Percentiles rank a stretch among this genome's conserved stretches.
phyloP scores from a whole-genome alignment of 1,140 invertebrate species.

The Pseudoatta argentina region DNA sequence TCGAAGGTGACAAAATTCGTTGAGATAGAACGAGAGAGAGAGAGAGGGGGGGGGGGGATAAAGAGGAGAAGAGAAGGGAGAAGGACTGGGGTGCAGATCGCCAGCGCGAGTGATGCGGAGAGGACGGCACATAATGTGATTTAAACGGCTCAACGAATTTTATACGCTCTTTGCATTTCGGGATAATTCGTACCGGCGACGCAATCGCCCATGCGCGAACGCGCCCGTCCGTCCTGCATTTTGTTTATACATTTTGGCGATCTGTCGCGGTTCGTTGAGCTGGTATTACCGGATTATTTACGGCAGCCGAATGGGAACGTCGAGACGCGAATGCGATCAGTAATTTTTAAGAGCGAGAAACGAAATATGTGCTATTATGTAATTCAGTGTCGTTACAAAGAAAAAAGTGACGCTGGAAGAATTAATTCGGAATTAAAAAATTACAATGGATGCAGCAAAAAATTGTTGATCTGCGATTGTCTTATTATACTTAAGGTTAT shows the following conservation, averaged over 20 bases:
- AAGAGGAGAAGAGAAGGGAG: background rate
- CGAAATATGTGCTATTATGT: background rate
- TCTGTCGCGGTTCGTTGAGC: conserved; percentile 20
- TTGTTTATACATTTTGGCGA: conserved; percentile 52
- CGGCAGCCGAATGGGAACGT: background rate
- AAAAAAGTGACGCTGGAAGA: background rate
- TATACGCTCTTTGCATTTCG: conserved; percentile 60
- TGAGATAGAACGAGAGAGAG: background rate
- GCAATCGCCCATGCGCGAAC: conserved; percentile 59
- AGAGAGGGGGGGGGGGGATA: background rate
- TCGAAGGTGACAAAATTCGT: conserved; percentile 52
- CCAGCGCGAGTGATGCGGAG: conserved; percentile 32
- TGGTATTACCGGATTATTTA: conserved; percentile 3
- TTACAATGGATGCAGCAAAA: background rate
- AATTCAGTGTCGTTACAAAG: background rate
- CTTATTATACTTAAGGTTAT: too few relatives aligned
- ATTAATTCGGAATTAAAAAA: background rate
- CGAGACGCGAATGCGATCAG: background rate
- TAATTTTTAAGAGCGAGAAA: conserved; percentile 5
- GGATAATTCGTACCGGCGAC: conserved; percentile 50
- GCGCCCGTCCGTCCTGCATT: conserved; percentile 28
- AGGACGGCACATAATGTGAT: conserved; percentile 50
- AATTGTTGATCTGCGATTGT: background rate
- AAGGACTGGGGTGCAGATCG: background rate
- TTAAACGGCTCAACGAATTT: conserved; percentile 65